These are phyloP conservation scores for Pygoscelis antarcticus DNA, from an alignment of 2,113 vertebrate species.

Conservation along the genomic window DNA sequence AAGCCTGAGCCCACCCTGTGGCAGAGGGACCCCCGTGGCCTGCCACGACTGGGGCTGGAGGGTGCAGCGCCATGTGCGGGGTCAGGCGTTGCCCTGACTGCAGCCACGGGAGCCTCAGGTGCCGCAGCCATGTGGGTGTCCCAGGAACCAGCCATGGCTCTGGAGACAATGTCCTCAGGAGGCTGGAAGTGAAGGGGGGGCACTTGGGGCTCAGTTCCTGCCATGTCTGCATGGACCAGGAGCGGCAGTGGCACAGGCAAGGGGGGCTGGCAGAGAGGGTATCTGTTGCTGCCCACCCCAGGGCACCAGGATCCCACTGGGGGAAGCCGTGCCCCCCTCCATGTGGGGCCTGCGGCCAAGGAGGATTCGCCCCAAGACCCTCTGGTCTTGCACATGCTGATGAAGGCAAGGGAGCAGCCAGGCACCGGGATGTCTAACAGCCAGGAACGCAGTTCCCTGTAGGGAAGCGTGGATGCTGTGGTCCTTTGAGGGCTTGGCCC, in stretches of 20 bases:
- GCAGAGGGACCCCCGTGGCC: no score
- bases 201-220: not conserved
- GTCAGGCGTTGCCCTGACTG: not conserved
- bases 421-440: fast-evolving
- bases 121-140: not conserved
- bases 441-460: not conserved
- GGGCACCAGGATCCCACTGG: not conserved
- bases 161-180: not conserved
- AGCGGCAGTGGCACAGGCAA: no score
- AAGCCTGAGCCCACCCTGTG: not conserved
- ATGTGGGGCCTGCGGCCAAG: not conserved
- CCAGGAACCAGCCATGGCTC: not conserved
- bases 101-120: not conserved
- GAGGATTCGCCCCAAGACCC: not conserved
- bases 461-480: not conserved
- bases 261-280: no score
- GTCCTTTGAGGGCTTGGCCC: not conserved
- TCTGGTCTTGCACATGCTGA: not conserved
- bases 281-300: not conserved
- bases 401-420: not conserved
- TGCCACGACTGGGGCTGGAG: not conserved
- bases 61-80: not conserved
- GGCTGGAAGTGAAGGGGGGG: not conserved
- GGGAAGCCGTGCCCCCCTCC: not conserved
- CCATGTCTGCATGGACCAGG: not conserved